phyloP scores from a whole-genome alignment of 2,113 vertebrate genomes.

The Lophochroa leadbeateri region DNA sequence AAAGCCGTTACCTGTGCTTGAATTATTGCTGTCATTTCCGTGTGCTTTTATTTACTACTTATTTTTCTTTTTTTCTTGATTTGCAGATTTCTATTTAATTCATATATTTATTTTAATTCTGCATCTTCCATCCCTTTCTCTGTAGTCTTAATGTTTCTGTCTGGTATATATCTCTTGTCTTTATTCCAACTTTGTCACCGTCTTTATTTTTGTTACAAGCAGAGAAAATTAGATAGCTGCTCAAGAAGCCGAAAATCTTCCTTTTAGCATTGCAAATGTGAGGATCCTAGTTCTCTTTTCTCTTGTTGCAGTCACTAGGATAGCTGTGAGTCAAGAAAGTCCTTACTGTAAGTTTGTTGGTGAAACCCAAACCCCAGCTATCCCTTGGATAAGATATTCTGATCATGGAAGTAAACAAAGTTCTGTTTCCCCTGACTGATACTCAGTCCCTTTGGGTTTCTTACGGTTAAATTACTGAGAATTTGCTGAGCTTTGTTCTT shows the following conservation, averaged over 20 bases:
- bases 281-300: not conserved
- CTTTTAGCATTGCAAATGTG: not conserved
- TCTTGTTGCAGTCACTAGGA: not conserved
- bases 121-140: not conserved
- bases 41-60: not conserved
- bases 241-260: not conserved
- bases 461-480: conserved; percentile 13
- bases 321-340: not conserved
- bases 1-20: not conserved
- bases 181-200: not conserved
- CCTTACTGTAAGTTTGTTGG: not conserved
- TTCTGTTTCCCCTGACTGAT: not conserved
- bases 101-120: not conserved
- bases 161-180: not conserved
- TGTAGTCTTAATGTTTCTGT: not conserved
- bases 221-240: not conserved
- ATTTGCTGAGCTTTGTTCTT: conserved; percentile 26
- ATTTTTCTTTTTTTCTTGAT: not conserved
- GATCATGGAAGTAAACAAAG: not conserved
- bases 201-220: not conserved
- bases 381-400: not conserved
- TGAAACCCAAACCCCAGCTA: not conserved
- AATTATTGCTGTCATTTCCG: not conserved
- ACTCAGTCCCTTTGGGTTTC: not conserved
- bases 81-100: not conserved